Evolutionary conservation across 2,888 invertebrate genomes (phyloP).

Genomic region (Euplexia lucipara): DNA sequence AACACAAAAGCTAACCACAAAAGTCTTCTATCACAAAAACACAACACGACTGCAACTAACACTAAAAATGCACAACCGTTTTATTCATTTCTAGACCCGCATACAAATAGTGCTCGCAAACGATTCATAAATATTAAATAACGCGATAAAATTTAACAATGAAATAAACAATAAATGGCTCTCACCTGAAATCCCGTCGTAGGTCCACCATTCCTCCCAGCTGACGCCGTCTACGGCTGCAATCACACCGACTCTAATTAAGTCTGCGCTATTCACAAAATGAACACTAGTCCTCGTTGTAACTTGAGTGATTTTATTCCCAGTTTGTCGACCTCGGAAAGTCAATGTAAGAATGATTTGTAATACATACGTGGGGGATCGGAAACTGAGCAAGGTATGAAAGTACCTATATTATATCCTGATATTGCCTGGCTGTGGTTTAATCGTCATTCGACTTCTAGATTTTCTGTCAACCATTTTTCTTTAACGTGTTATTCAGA

Average conservation of each 20-base stretch:
- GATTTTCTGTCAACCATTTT: background rate
- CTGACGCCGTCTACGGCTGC: constrained; percentile 94
- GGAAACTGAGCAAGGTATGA: constrained; percentile 36
- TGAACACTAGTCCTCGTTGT: constrained; percentile 67
- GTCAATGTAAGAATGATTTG: constrained; percentile 45
- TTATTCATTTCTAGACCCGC: constrained; percentile 56
- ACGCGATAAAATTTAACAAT: constrained; percentile 59
- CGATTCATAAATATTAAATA: constrained; percentile 61
- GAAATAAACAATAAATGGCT: constrained; percentile 61
- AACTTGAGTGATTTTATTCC: constrained; percentile 59
- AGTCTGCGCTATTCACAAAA: constrained; percentile 81
- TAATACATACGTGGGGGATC: constrained; percentile 41
- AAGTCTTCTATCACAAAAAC: constrained; percentile 20
- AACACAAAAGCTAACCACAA: constrained; percentile 1
- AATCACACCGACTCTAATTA: constrained; percentile 90
- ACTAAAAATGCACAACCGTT: constrained; percentile 45
- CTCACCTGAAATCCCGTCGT: constrained; percentile 98
- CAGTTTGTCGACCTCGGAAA: constrained; percentile 46
- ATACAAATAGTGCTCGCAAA: constrained; percentile 58
- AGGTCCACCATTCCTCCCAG: constrained; percentile 99
- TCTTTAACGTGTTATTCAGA: background rate
- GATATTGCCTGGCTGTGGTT: constrained; percentile 38
- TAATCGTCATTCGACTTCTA: constrained; percentile 29
- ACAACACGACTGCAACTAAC: constrained; percentile 22
- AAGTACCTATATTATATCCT: constrained; percentile 24